phyloP scores from a whole-genome alignment of 2,113 vertebrate species.

The Brachyhypopomus occidentalis region DNA sequence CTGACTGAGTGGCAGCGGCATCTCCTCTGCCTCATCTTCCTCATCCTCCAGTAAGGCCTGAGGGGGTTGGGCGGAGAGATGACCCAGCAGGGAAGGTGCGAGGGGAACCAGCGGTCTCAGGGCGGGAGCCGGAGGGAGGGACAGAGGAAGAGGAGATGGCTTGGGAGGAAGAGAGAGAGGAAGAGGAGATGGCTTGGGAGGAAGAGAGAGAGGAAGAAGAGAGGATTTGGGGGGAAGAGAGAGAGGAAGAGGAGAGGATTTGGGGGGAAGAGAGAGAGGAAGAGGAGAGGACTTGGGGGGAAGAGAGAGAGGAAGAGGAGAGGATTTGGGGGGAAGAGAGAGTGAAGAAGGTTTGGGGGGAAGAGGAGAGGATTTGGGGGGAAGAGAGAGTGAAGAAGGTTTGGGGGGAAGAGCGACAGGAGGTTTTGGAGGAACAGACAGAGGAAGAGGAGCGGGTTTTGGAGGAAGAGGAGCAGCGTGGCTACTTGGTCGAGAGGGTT shows the following conservation, averaged over 20 bases:
- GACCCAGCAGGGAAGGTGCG: constrained; percentile 57
- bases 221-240: constrained; percentile 81
- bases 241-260: neutral
- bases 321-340: neutral
- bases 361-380: neutral
- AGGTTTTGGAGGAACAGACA: neutral
- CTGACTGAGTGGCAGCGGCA: constrained; percentile 75
- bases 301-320: neutral
- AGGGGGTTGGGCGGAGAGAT: constrained; percentile 76
- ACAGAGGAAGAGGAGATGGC: constrained; percentile 52
- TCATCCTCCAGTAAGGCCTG: constrained; percentile 86
- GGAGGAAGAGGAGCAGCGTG: constrained; percentile 68
- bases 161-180: constrained; percentile 78
- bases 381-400: neutral
- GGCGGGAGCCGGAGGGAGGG: constrained; percentile 58
- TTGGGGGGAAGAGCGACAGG: neutral
- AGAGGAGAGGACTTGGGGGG: neutral
- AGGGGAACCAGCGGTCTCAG: constrained; percentile 63
- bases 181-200: constrained; percentile 14
- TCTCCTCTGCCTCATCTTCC: constrained; percentile 69
- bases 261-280: neutral
- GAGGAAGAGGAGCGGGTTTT: neutral
- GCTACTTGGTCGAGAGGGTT: constrained; percentile 88
- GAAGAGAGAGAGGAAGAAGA: constrained; percentile 65
- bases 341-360: neutral